Conservation (phyloP, 2,797 vertebrate genomes). For the Lacerta viridis region DNA sequence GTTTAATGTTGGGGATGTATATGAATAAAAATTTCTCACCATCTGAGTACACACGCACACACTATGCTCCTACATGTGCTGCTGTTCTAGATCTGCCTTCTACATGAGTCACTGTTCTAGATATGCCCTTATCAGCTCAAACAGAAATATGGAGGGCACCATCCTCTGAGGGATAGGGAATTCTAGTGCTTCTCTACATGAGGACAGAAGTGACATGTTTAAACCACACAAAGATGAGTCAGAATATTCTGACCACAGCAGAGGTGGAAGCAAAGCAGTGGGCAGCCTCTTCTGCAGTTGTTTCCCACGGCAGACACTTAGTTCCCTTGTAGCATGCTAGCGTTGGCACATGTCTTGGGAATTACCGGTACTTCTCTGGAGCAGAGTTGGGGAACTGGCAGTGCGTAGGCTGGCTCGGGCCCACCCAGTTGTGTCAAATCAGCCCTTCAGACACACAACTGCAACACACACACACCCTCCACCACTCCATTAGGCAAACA, state of each 20-base stretch:
- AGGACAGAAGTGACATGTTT: not conserved
- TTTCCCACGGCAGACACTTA: not conserved
- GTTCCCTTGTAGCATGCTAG: not conserved
- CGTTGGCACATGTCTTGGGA: not conserved
- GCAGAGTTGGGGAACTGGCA: too few species aligned
- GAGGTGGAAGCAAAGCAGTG: not conserved
- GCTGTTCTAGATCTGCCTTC: not conserved
- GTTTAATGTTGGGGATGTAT: not conserved
- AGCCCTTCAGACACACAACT: too few species aligned
- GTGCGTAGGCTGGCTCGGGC: too few species aligned
- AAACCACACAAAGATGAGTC: not conserved
- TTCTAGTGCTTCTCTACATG: not conserved
- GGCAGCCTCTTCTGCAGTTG: not conserved
- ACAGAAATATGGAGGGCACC: not conserved
- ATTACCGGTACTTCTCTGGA: not conserved
- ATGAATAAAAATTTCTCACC: not conserved
- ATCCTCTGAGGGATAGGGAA: not conserved
- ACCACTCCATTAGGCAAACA: too few species aligned
- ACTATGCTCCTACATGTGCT: too few species aligned
- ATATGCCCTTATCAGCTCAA: not conserved
- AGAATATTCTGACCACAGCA: not conserved
- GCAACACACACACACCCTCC: too few species aligned
- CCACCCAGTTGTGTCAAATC: too few species aligned
- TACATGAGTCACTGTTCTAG: too few species aligned
- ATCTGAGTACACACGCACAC: too few species aligned